phyloP scores from a whole-genome alignment of 2,888 invertebrate genomes.

The Agriopis leucophaearia region DNA sequence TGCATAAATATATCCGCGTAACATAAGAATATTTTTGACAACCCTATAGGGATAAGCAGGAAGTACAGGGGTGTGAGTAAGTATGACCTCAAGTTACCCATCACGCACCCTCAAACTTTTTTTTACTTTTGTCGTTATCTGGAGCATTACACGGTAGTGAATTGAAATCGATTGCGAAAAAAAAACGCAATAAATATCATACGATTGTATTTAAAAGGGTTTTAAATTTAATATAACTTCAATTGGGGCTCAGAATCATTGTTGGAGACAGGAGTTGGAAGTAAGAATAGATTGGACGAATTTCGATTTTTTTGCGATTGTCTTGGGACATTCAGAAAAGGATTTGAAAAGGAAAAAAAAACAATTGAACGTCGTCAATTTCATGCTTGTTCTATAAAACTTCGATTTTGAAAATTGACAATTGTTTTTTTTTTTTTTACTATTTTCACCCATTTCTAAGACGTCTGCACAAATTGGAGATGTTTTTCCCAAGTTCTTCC shows the following conservation, averaged over 20 bases:
- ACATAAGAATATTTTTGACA: constrained; percentile 51
- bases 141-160: constrained; percentile 74
- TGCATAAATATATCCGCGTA: background rate
- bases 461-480: constrained; percentile 30
- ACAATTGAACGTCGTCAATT: constrained; percentile 52
- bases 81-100: constrained; percentile 85
- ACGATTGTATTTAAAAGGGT: constrained; percentile 84
- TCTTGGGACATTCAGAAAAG: constrained; percentile 52
- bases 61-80: constrained; percentile 84
- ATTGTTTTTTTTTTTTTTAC: constrained; percentile 9
- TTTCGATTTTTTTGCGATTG: constrained; percentile 58
- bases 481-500: constrained; percentile 25
- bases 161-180: constrained; percentile 73
- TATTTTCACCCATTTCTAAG: constrained; percentile 25
- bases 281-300: constrained; percentile 64
- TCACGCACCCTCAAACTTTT: constrained; percentile 70
- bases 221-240: constrained; percentile 81
- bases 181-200: constrained; percentile 85
- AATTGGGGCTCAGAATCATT: constrained; percentile 67
- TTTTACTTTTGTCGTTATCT: constrained; percentile 71
- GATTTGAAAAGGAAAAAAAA: constrained; percentile 23
- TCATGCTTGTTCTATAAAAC: constrained; percentile 45
- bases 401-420: constrained; percentile 28
- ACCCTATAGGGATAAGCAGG: constrained; percentile 70
- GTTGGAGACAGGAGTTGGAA: constrained; percentile 59